These are phyloP conservation scores for Drosophila setosimentum DNA, from an alignment of 2,888 invertebrate genomes.

Conservation along the genomic window DNA sequence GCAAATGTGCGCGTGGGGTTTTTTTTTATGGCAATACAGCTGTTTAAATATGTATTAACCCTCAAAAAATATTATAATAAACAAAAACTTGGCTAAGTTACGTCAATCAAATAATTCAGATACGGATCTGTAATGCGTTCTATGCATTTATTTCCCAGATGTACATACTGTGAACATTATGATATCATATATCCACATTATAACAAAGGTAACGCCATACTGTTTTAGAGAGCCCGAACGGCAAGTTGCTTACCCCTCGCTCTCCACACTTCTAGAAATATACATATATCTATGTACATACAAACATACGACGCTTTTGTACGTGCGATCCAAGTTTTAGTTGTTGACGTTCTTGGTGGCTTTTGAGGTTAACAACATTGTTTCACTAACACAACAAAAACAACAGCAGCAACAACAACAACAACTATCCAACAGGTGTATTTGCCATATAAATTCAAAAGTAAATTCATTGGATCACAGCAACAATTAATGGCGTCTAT, in stretches of 20 bases:
- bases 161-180: constrained; percentile 17
- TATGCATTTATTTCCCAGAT: constrained; percentile 14
- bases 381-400: constrained; percentile 31
- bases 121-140: constrained; percentile 31
- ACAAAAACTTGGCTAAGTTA: constrained; percentile 13
- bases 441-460: constrained; percentile 66
- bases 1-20: constrained; percentile 15
- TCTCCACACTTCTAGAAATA: constrained; percentile 2
- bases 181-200: constrained; percentile 40
- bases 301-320: constrained; percentile 28
- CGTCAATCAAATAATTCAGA: constrained; percentile 19
- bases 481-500: constrained; percentile 70
- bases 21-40: constrained; percentile 39
- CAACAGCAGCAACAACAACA: constrained; percentile 28
- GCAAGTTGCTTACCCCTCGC: not conserved
- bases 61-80: not conserved
- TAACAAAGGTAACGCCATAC: constrained; percentile 51
- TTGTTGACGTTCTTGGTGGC: constrained; percentile 78
- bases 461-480: constrained; percentile 41
- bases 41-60: constrained; percentile 29
- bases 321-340: constrained; percentile 61
- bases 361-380: constrained; percentile 83
- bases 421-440: constrained; percentile 54
- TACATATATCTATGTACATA: not conserved
- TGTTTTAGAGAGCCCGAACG: constrained; percentile 24